A percentile compares a stretch with the other conserved stretches of the same genome.
Evolutionary conservation across 2,797 vertebrate genomes (phyloP).

Genomic region (Acanthiza pusilla): DNA sequence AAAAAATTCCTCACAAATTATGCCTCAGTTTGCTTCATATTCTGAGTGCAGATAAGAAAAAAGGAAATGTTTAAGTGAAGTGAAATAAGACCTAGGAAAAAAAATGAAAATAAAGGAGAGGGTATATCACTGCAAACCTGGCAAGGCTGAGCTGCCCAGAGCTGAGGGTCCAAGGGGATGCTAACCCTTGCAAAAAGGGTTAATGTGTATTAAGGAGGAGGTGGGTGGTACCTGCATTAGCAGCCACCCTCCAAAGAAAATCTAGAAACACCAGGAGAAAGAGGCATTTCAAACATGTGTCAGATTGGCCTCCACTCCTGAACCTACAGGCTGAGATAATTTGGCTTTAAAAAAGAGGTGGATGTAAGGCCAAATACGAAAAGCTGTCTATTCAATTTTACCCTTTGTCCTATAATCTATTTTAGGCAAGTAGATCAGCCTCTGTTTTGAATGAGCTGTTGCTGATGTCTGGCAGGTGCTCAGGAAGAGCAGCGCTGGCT

Average conservation of each 20-base stretch:
- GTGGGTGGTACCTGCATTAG: background rate
- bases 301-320: accelerated
- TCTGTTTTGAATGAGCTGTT: background rate
- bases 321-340: background rate
- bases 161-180: background rate
- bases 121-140: background rate
- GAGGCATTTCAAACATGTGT: background rate
- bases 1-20: background rate
- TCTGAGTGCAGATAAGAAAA: background rate
- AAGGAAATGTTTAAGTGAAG: background rate
- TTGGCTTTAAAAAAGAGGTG: background rate
- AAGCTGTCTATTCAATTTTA: background rate
- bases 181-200: background rate
- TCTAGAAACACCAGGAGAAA: background rate
- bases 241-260: background rate
- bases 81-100: background rate
- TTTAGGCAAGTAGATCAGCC: background rate
- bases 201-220: background rate
- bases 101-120: background rate
- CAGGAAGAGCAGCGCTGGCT: accelerated
- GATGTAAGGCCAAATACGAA: background rate
- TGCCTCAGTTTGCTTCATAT: background rate
- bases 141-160: background rate
- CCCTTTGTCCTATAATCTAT: background rate
- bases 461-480: background rate